These are phyloP conservation scores for Girardia tigrina DNA, from an alignment of 2,888 invertebrate genomes.

Conservation along the genomic window DNA sequence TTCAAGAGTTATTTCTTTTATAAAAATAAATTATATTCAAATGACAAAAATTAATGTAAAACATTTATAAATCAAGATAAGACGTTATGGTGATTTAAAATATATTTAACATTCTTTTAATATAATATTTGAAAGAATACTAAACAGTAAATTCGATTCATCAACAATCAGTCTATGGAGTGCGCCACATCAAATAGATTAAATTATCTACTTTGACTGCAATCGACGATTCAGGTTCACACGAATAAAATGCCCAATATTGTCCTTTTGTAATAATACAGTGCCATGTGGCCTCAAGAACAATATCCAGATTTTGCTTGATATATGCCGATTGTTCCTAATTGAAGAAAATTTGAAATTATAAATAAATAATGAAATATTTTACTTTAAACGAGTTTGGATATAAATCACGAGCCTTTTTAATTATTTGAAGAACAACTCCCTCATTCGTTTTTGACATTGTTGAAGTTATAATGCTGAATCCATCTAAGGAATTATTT, in stretches of 20 bases:
- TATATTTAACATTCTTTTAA: slow-evolving; percentile 4
- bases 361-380: not conserved
- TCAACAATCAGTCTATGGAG: not conserved
- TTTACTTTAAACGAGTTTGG: not conserved
- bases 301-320: not conserved
- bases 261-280: slow-evolving; percentile 7
- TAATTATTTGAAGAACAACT: not conserved
- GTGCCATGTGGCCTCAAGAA: not conserved
- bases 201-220: not conserved
- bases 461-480: not conserved
- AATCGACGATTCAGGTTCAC: not conserved
- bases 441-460: not conserved
- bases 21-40: no score
- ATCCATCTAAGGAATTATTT: not conserved
- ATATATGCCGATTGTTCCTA: slow-evolving; percentile 14
- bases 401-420: not conserved
- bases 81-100: no score
- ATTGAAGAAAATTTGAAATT: not conserved
- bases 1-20: no score
- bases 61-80: no score
- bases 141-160: not conserved
- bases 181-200: not conserved
- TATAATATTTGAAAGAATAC: not conserved
- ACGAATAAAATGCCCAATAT: slow-evolving; percentile 3
- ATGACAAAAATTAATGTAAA: no score